Conservation (phyloP, 1,140 invertebrate genomes). For the Nylanderia fulva region DNA sequence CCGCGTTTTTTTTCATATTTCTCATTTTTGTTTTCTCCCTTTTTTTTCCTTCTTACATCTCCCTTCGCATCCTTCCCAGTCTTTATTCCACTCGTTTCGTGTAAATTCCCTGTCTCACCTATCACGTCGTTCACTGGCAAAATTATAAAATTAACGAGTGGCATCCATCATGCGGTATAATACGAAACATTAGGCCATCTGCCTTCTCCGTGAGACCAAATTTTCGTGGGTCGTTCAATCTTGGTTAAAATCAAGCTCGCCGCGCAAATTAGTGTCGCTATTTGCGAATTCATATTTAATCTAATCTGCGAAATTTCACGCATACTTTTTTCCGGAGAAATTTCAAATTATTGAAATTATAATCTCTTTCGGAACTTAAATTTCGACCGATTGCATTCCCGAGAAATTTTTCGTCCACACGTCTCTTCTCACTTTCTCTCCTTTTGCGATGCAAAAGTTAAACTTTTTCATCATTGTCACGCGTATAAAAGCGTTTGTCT, state of each 20-base stretch:
- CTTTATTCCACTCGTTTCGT: background rate
- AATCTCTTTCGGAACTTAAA: background rate
- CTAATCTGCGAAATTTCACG: conserved; percentile 1
- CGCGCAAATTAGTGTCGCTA: conserved; percentile 33
- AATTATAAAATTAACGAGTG: conserved; percentile 81
- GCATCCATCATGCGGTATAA: conserved; percentile 77
- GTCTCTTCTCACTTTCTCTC: too few relatives aligned
- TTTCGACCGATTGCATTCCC: conserved; percentile 12
- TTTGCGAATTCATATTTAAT: conserved; percentile 12
- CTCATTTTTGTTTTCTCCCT: conserved; percentile 25
- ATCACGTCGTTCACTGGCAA: conserved; percentile 48
- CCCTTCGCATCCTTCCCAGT: background rate
- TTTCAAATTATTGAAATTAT: background rate
- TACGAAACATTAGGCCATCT: conserved; percentile 68
- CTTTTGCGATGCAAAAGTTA: conserved; percentile 20
- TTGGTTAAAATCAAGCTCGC: conserved; percentile 74
- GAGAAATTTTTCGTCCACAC: conserved; percentile 15
- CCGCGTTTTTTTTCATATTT: background rate
- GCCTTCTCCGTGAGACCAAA: conserved; percentile 61
- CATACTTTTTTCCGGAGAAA: background rate
- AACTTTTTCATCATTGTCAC: conserved; percentile 44
- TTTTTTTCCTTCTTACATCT: background rate
- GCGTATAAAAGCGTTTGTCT: conserved; percentile 50
- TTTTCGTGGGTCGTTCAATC: conserved; percentile 78
- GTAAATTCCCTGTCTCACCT: conserved; percentile 49